Base-by-base conservation (phyloP, 1,140 invertebrate species). In the Orchesella cincta region DNA sequence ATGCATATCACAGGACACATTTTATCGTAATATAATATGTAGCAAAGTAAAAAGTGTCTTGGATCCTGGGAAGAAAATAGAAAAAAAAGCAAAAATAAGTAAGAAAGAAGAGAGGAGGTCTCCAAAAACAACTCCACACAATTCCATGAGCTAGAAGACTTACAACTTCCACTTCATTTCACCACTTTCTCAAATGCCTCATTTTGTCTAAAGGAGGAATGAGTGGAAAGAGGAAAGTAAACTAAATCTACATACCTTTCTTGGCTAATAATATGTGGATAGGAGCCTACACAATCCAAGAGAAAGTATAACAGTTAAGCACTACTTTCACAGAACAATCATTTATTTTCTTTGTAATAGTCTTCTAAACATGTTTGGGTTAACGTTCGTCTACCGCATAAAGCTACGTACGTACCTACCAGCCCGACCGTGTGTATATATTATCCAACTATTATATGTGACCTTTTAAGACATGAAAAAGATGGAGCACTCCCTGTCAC, bases 401-500 rank as follows among this genome's bases (percentile, higher is more conserved):
- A n/a, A n/a, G n/a, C n/a, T n/a, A n/a, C n/a, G n/a, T n/a, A n/a
- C n/a, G n/a, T n/a, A n/a, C n/a, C n/a, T n/a, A n/a, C n/a, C n/a
- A n/a, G n/a, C n/a, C n/a, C n/a, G n/a, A n/a, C n/a, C 39, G 39
- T 20, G 20, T 20, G 20, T 46, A 46, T 20, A 12, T 46, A 46
- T 46, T 46, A 46, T 46, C 39, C 39, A 46, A 46, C 39, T 46
- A 20, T 46, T 8, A 46, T n/a, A n/a, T 46, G 39, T 46, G 39
- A 46, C 39, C 39, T 46, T 46, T 46, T 46, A 33, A 67, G 62
- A 67, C 62, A 67, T 67, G 62, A 33, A 67, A 67, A 67, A 67
- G 62, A 67, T 67, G 62, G 62, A 67, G 62, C 62, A 67, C 62
- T 67, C 31, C 62, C n/a, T 67, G 62, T 67, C 62, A 67, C 62